Percentiles rank a stretch among this genome's conserved stretches.
These are phyloP conservation scores for Alligator sinensis DNA, from an alignment of 2,113 vertebrate species.

Conservation along the genomic window DNA sequence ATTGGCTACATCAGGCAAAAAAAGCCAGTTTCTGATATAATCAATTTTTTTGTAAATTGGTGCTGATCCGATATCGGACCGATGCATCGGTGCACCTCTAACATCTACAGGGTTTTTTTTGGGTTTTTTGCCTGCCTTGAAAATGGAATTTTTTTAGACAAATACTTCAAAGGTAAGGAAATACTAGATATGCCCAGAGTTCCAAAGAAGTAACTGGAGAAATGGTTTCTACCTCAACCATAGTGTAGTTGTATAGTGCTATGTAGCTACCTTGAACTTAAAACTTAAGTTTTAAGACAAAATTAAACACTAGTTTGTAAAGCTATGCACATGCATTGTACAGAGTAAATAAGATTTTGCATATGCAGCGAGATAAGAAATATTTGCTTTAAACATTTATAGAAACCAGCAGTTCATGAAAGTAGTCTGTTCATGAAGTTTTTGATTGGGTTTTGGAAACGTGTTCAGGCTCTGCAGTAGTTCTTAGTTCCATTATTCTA, in stretches of 20 bases:
- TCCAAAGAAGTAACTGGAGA: background rate
- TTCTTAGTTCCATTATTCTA: background rate
- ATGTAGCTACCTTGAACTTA: background rate
- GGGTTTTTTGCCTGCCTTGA: background rate
- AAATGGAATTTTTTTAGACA: background rate
- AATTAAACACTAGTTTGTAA: background rate
- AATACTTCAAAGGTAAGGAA: background rate
- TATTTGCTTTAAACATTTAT: background rate
- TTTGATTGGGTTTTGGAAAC: background rate
- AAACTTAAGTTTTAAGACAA: background rate
- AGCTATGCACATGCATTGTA: background rate
- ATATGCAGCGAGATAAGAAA: background rate
- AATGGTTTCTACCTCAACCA: background rate
- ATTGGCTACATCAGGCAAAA: too few relatives aligned
- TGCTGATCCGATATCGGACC: too few relatives aligned
- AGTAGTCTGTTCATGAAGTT: background rate
- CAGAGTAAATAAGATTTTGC: background rate
- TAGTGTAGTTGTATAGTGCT: background rate
- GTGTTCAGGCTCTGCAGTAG: background rate
- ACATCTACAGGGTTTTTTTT: background rate
- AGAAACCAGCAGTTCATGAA: background rate
- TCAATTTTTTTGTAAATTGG: too few relatives aligned
- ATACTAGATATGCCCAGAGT: background rate
- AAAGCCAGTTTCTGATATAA: too few relatives aligned
- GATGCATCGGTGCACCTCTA: background rate